These are phyloP conservation scores for Knipowitschia caucasica DNA, from an alignment of 2,797 vertebrate genomes.

Conservation along the genomic window DNA sequence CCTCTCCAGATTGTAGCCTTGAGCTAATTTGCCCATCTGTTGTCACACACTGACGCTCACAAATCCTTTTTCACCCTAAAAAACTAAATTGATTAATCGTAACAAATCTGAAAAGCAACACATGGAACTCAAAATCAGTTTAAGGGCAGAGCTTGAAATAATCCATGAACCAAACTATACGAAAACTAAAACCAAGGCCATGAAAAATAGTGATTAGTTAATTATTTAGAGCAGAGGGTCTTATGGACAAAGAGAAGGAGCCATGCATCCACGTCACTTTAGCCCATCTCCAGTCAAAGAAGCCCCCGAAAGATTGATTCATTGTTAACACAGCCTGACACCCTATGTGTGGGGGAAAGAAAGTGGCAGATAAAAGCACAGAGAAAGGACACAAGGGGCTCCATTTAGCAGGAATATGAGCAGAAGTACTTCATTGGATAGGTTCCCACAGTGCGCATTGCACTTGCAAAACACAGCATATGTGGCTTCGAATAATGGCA, in stretches of 20 bases:
- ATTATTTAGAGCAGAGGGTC: constrained; percentile 72
- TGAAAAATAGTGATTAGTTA: constrained; percentile 76
- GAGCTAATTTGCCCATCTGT: too few relatives aligned
- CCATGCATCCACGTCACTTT: constrained; percentile 72
- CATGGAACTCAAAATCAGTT: too few relatives aligned
- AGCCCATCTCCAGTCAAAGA: constrained; percentile 83
- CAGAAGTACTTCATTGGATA: constrained; percentile 67
- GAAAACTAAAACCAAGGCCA: too few relatives aligned
- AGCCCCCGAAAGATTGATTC: constrained; percentile 82
- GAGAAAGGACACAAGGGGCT: constrained; percentile 73
- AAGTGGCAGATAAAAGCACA: constrained; percentile 73
- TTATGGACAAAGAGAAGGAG: constrained; percentile 71
- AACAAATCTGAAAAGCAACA: too few relatives aligned
- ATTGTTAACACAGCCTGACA: constrained; percentile 84
- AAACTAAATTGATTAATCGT: too few relatives aligned
- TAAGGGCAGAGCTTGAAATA: not conserved
- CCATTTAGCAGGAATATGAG: constrained; percentile 75
- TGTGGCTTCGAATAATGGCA: constrained; percentile 52
- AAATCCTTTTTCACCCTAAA: too few relatives aligned
- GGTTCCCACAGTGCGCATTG: constrained; percentile 75
- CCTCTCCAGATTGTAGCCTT: too few relatives aligned
- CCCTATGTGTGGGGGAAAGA: constrained; percentile 75
- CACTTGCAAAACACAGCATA: constrained; percentile 57
- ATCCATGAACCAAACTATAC: not conserved
- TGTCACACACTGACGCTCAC: too few relatives aligned